Conservation (phyloP, 2,797 vertebrate genomes). For the Acridotheres tristis region DNA sequence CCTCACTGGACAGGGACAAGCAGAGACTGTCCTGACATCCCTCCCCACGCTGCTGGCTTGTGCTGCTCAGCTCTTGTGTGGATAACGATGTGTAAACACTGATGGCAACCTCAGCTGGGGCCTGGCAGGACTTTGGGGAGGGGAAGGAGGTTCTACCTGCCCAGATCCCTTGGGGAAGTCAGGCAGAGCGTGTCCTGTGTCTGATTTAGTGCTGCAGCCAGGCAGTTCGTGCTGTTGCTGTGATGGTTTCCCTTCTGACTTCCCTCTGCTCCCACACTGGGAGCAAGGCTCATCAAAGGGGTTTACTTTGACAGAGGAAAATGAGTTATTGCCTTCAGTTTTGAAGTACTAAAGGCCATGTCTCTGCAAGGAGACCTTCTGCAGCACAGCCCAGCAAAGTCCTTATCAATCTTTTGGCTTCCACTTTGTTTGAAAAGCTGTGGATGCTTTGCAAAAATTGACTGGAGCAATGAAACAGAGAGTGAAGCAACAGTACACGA, state of each 20-base stretch:
- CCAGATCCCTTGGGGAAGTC: background rate
- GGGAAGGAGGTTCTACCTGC: background rate
- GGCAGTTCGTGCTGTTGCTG: background rate
- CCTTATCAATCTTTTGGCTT: background rate
- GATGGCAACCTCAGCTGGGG: background rate
- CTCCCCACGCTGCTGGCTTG: background rate
- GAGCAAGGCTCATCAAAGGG: background rate
- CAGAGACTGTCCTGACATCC: background rate
- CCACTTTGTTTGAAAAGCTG: constrained; percentile 13
- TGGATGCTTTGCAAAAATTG: background rate
- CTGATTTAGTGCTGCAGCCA: background rate
- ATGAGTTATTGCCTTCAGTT: background rate
- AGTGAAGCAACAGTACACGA: background rate
- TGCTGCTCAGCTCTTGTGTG: background rate
- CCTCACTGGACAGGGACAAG: background rate
- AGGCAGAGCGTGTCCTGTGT: background rate
- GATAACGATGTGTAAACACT: background rate
- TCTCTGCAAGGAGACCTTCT: background rate
- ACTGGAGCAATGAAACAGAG: background rate
- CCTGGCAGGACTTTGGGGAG: background rate
- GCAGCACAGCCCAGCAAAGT: background rate
- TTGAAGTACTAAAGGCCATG: background rate
- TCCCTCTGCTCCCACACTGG: background rate
- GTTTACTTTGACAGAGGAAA: background rate
- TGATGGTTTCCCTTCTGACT: background rate